phyloP scores from a whole-genome alignment of 2,888 invertebrate genomes.

The Campoletis raptor region DNA sequence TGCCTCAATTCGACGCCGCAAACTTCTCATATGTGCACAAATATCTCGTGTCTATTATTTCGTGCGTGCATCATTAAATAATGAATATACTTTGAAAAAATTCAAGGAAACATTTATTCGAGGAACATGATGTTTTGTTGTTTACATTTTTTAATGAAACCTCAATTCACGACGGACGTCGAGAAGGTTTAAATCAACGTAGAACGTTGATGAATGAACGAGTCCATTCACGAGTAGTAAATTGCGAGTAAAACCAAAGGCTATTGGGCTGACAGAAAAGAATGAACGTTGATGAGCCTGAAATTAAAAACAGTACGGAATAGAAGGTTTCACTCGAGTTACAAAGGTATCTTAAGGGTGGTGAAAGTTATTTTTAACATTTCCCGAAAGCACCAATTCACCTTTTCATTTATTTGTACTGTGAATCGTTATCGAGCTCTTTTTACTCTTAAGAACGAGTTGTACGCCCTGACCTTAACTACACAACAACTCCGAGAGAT shows the following conservation, averaged over 20 bases:
- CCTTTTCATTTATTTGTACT: constrained; percentile 26
- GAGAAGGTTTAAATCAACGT: background rate
- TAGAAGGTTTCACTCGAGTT: background rate
- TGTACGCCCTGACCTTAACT: constrained; percentile 44
- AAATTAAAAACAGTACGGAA: background rate
- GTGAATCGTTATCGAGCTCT: constrained; percentile 50
- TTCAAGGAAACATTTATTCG: background rate
- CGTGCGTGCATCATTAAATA: background rate
- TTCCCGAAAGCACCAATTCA: constrained; percentile 21
- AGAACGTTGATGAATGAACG: background rate
- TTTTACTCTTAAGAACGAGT: constrained; percentile 48
- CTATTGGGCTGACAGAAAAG: background rate
- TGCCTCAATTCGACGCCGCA: constrained; percentile 64
- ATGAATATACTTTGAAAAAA: background rate
- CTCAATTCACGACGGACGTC: too few species aligned
- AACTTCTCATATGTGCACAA: constrained; percentile 32
- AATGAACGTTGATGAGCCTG: background rate
- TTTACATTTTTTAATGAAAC: background rate
- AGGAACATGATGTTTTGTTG: background rate
- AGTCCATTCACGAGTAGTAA: background rate
- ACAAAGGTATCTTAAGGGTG: background rate
- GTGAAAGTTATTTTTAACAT: background rate
- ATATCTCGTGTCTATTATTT: background rate
- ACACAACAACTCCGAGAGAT: constrained; percentile 27
- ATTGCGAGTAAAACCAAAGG: background rate